These are phyloP conservation scores for Ruditapes philippinarum DNA, from an alignment of 1,140 invertebrate genomes.

Conservation along the genomic window DNA sequence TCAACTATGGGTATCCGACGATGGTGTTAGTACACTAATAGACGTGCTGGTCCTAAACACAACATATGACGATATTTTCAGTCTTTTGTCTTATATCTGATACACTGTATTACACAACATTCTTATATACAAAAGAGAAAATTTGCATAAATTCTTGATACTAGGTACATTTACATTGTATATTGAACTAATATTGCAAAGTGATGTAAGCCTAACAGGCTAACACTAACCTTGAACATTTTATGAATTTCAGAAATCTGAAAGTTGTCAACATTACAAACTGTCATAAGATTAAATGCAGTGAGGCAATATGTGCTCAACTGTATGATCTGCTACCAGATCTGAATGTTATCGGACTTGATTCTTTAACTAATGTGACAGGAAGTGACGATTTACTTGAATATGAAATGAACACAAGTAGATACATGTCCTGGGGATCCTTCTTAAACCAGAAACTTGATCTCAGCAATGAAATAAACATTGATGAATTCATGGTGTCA, in stretches of 20 bases:
- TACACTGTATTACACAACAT: too few relatives aligned
- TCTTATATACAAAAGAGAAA: too few relatives aligned
- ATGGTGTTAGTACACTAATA: too few relatives aligned
- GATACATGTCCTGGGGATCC: conserved; percentile 21
- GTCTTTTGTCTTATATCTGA: too few relatives aligned
- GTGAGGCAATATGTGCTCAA: conserved; percentile 28
- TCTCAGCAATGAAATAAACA: not conserved
- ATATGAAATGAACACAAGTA: conserved; percentile 38
- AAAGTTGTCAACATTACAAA: conserved; percentile 34
- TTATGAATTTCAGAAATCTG: conserved; percentile 48
- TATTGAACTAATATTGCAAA: too few relatives aligned
- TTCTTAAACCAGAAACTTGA: not conserved
- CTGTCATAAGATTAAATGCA: conserved; percentile 12
- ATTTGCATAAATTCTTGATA: too few relatives aligned
- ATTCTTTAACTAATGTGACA: not conserved
- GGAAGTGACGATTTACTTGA: not conserved
- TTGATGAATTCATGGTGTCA: not conserved
- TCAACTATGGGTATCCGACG: too few relatives aligned
- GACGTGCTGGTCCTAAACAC: too few relatives aligned
- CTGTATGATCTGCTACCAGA: conserved; percentile 35
- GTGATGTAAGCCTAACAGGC: too few relatives aligned
- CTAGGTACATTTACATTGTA: too few relatives aligned
- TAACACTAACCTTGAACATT: too few relatives aligned
- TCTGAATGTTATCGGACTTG: conserved; percentile 1
- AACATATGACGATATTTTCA: too few relatives aligned